Evolutionary conservation across 2,888 invertebrate genomes (phyloP).

Genomic region (Lapara coniferarum): DNA sequence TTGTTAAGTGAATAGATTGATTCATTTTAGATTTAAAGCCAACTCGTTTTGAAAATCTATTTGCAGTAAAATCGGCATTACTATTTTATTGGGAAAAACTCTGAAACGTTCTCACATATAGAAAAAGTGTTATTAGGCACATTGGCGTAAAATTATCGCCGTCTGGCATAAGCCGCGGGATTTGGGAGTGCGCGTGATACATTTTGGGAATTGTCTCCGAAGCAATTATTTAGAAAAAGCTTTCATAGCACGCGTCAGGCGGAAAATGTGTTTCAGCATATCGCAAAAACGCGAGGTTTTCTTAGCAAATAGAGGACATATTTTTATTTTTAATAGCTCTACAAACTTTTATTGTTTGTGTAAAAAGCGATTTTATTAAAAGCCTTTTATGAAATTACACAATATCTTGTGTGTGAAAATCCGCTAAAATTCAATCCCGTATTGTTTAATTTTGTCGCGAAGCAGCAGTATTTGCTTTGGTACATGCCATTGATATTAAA

Average conservation of each 20-base stretch:
- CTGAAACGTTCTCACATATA: conserved; percentile 28
- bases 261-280: neutral
- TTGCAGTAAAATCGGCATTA: neutral
- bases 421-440: too few relatives aligned
- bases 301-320: too few relatives aligned
- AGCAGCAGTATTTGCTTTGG: too few relatives aligned
- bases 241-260: conserved; percentile 15
- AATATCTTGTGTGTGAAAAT: too few relatives aligned
- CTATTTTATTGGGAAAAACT: neutral
- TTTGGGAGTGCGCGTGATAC: conserved; percentile 64
- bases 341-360: too few relatives aligned
- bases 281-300: neutral
- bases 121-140: conserved; percentile 63
- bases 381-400: too few relatives aligned
- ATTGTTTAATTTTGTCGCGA: too few relatives aligned
- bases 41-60: neutral
- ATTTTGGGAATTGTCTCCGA: conserved; percentile 74
- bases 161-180: conserved; percentile 62
- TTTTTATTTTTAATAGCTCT: too few relatives aligned
- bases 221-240: conserved; percentile 70
- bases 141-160: conserved; percentile 58
- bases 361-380: too few relatives aligned
- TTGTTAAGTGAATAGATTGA: too few relatives aligned
- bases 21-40: too few relatives aligned
- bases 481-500: too few relatives aligned